Base-by-base conservation (phyloP, 2,113 vertebrate species). In the Empidonax alnorum region DNA sequence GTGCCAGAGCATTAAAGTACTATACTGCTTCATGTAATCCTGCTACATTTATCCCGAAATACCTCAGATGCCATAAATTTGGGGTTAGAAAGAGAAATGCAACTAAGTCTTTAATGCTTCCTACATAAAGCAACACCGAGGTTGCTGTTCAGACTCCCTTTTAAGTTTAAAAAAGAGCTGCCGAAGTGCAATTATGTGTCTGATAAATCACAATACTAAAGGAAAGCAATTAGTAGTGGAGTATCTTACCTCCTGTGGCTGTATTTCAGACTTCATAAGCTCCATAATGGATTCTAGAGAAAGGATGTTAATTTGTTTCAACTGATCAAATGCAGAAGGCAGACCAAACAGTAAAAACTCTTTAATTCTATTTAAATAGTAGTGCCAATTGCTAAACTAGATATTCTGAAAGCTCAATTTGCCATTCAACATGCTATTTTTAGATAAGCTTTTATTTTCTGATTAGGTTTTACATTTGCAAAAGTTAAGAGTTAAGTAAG, bases 171-270 rank as follows among this genome's bases (percentile, higher is more conserved):
- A 82, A 62, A 74, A 69, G 41, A 59, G 68, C 23, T 86, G 42
- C 27, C 79, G 18, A 91, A 92, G 14, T 71, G 20, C 46, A 74
- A 35, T 79, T 88, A 37, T 44, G 11, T 78, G 78, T 75, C 91
- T 86, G 68, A 47, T 33, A 90, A 74, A 44, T 44, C 33, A 84
- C 30, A 89, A 52, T 47, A 63, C 41, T 81, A 78, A 67, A 71
- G 46, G 22, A 75, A 93, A 89, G 17, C 50, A 92, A 67, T 81
- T 94, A 87, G 66, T 37, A 89, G 67, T 35, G 21, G 14, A 84
- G 35, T 44, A 55, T 89, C 97, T 98, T 98, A 99, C 99, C 99
- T 99, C 98, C 93, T 98, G 98, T 58, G 98, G 97, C 47, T 99
- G 97, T 97, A 98, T 96, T 84, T 99, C 98, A 69, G 96, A 97